These are phyloP conservation scores for Drosophila ironensis DNA, from an alignment of 1,140 invertebrate genomes.

Conservation along the genomic window DNA sequence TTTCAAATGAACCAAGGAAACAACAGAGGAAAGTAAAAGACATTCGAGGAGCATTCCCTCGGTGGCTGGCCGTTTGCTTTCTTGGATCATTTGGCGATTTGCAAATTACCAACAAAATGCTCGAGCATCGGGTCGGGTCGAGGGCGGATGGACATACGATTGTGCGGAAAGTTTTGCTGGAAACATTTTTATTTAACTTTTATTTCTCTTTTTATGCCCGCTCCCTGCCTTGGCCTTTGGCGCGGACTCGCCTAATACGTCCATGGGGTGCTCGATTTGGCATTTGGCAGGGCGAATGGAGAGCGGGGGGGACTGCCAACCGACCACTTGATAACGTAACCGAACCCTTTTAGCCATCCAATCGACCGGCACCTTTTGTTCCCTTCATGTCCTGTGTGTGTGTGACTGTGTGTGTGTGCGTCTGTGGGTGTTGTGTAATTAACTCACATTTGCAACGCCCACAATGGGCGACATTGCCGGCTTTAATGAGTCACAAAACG, in stretches of 20 bases:
- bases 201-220: slow-evolving; percentile 65
- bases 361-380: slow-evolving; percentile 34
- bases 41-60: slow-evolving; percentile 26
- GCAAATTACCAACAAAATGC: slow-evolving; percentile 59
- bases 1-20: background rate
- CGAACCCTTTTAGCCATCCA: slow-evolving; percentile 34
- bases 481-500: slow-evolving; percentile 72
- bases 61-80: slow-evolving; percentile 26
- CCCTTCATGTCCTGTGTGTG: slow-evolving; percentile 12
- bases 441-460: slow-evolving; percentile 51
- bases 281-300: slow-evolving; percentile 13
- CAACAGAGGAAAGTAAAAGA: slow-evolving; percentile 16
- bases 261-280: slow-evolving; percentile 49
- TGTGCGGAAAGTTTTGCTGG: slow-evolving; percentile 49
- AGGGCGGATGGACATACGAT: slow-evolving; percentile 18
- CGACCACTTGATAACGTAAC: slow-evolving; percentile 11
- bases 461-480: slow-evolving; percentile 30
- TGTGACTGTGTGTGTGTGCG: background rate
- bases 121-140: background rate
- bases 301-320: background rate
- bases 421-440: slow-evolving; percentile 46
- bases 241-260: slow-evolving; percentile 48
- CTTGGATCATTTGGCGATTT: slow-evolving; percentile 60
- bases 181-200: slow-evolving; percentile 72
- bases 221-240: slow-evolving; percentile 6